These are phyloP conservation scores for Xiphias gladius DNA, from an alignment of 2,113 vertebrate species.

Conservation along the genomic window DNA sequence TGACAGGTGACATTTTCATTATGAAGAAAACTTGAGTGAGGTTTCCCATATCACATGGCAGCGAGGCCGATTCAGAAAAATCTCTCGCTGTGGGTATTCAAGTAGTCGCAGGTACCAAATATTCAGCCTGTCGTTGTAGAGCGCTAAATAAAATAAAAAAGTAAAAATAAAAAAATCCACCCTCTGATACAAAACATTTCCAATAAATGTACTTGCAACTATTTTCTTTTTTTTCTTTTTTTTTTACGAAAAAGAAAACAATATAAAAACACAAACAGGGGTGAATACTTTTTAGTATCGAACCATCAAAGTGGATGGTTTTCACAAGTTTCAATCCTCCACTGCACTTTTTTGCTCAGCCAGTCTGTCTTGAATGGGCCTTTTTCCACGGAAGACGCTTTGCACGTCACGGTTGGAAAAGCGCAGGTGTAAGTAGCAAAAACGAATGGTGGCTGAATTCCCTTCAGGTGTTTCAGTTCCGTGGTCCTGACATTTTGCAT, in stretches of 20 bases:
- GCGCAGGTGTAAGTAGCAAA: neutral
- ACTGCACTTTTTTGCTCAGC: neutral
- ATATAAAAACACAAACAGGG: neutral
- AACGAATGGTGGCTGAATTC: neutral
- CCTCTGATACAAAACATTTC: neutral
- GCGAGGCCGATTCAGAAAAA: neutral
- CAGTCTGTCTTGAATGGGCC: neutral
- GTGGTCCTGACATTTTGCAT: neutral
- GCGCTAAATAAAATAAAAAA: neutral
- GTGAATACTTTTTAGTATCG: neutral
- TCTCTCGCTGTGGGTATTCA: slow-evolving; percentile 9
- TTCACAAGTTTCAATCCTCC: too few relatives aligned
- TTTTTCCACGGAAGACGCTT: neutral
- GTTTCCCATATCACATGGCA: neutral
- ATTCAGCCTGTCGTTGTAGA: neutral
- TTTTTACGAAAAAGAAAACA: neutral
- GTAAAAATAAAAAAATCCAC: neutral
- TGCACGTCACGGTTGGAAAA: neutral
- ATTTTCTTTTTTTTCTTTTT: neutral
- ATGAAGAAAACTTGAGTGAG: neutral
- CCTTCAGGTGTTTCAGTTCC: neutral
- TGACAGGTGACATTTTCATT: neutral
- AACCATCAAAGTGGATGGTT: neutral
- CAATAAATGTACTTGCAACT: neutral
- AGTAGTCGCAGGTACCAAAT: slow-evolving; percentile 19